Evolutionary conservation across 2,888 invertebrate genomes (phyloP), one percentile per base, ranked within the genome.

Genomic region (Melanostoma mellinum): DNA sequence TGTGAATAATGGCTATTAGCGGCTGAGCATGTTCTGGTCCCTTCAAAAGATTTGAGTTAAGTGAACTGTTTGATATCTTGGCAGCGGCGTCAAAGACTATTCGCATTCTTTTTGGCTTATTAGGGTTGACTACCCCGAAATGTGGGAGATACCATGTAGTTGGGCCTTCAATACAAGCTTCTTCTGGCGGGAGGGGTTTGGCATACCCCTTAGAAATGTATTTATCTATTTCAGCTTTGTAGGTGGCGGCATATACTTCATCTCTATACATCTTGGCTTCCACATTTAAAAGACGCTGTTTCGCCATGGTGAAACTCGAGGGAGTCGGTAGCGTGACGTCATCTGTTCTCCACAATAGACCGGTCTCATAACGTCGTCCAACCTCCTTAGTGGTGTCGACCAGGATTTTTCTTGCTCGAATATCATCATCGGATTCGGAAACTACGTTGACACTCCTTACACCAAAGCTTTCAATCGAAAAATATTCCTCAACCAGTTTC

Each of bases 21-120:
- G 87, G 85, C 35, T 87, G 85, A 2, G 88, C 80, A 0, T 88
- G 69, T 52, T 88, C 88, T 1, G 88, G 88, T 1, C 89, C 88
- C 4, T 85, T 77, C 2, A 87, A 42, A 30, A 89, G 60, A 3
- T 63, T 36, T 30, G 87, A 86, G 38, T 89, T 89, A 0, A 89
- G 75, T 1, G 86, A 87, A 0, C 81, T 56, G 0, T 87, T 87
- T 3, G 53, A 38, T 0, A 82, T 72, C n/a, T 74, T 81, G 6
- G 88, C 88, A 4, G 88, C 88, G 4, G 88, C 88, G 56, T 88
- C 88, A 68, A 88, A 88, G 0, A 88, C 88, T 4, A 88, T 71
- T 4, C 88, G 60, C 0, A 88, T 44, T 56, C 87, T 88, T 0
- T 82, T 86, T 4, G 87, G 88, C 69, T 88, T 88, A 52, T 87